A percentile compares a stretch with the other conserved stretches of the same genome.
Conservation (phyloP, 2,888 invertebrate genomes). For the Adelognathus sp. region DNA sequence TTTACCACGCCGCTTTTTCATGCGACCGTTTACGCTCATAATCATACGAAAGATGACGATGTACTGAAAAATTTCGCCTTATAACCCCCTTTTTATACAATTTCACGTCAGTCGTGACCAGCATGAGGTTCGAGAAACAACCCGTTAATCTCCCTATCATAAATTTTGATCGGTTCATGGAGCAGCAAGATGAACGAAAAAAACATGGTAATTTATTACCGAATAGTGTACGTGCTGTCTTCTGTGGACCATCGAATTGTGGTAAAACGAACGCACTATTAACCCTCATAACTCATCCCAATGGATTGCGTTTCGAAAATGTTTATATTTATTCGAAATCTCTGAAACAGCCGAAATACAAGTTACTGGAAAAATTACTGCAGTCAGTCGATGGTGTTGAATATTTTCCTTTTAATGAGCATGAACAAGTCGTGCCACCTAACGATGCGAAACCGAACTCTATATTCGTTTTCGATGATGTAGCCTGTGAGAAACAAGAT, state of each 20-base stretch:
- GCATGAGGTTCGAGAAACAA: conserved; percentile 31
- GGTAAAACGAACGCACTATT: conserved; percentile 46
- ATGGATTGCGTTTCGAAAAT: conserved; percentile 49
- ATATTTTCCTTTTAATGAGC: conserved; percentile 62
- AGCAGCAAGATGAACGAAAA: neutral
- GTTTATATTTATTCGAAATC: conserved; percentile 65
- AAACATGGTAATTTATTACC: too few species aligned
- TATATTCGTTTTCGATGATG: conserved; percentile 72
- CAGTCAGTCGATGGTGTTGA: conserved; percentile 58
- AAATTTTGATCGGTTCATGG: conserved; percentile 32
- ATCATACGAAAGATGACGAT: neutral
- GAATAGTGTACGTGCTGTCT: too few species aligned
- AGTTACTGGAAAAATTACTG: conserved; percentile 64
- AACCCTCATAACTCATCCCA: conserved; percentile 43
- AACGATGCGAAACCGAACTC: conserved; percentile 62
- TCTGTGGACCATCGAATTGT: too few species aligned
- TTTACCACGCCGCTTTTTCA: conserved; percentile 12
- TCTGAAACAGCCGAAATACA: conserved; percentile 69
- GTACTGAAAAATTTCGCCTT: neutral
- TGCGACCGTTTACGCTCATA: neutral
- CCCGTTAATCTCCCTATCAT: conserved; percentile 3
- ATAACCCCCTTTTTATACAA: neutral
- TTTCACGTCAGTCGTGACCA: neutral
- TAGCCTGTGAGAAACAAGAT: too few species aligned
- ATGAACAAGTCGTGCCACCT: conserved; percentile 63